Percentiles rank a stretch among this genome's conserved stretches.
These are phyloP conservation scores for Melanostoma mellinum DNA, from an alignment of 2,888 invertebrate species.

Conservation along the genomic window DNA sequence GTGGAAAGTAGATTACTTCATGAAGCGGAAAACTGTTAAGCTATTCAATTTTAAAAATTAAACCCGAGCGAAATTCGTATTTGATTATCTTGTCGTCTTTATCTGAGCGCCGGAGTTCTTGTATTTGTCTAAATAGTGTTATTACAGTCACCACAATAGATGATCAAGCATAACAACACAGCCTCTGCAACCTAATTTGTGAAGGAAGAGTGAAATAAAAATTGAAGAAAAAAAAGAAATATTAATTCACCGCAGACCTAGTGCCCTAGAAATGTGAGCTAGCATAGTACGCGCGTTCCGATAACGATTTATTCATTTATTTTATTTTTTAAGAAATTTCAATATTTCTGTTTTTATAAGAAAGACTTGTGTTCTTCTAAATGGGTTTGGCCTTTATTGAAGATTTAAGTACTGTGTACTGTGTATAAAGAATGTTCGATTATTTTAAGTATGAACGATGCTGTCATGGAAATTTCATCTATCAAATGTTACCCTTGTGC, in stretches of 20 bases:
- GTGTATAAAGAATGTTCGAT: conserved; percentile 33
- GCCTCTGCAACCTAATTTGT: conserved; percentile 56
- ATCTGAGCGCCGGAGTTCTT: background rate
- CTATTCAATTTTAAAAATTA: conserved; percentile 58
- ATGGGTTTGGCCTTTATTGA: conserved; percentile 19
- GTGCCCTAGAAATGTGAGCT: conserved; percentile 72
- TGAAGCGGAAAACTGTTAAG: conserved; percentile 68
- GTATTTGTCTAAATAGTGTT: conserved; percentile 48
- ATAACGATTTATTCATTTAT: conserved; percentile 47
- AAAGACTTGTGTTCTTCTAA: conserved; percentile 27
- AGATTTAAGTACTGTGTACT: conserved; percentile 17
- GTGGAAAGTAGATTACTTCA: conserved; percentile 70
- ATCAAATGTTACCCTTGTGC: conserved; percentile 49
- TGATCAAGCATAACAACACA: conserved; percentile 44
- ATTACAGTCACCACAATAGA: conserved; percentile 48
- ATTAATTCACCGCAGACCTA: conserved; percentile 69
- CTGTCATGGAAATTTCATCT: conserved; percentile 74
- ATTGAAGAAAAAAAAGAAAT: conserved; percentile 5
- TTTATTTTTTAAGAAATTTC: conserved; percentile 31
- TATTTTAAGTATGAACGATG: conserved; percentile 73
- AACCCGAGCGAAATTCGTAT: conserved; percentile 56
- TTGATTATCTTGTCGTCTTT: conserved; percentile 8
- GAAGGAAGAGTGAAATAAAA: conserved; percentile 47
- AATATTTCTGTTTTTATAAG: conserved; percentile 23
- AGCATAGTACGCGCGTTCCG: conserved; percentile 35